These are phyloP conservation scores for Perognathus longimembris DNA, from an alignment of 2,113 vertebrate species.

Conservation along the genomic window DNA sequence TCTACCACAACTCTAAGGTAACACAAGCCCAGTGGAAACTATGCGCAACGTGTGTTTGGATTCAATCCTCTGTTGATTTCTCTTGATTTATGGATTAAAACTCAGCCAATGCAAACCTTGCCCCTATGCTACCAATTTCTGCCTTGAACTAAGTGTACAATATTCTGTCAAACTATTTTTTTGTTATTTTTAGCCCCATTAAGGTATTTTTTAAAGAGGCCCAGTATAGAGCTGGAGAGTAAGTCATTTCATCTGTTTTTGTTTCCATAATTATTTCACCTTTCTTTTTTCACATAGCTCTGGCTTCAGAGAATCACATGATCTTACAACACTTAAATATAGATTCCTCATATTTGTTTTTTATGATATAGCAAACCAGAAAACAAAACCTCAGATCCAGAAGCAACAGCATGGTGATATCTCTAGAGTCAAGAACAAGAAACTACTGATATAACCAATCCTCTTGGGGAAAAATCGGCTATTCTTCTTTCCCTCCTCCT, in stretches of 20 bases:
- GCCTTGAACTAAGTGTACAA: slow-evolving; percentile 59
- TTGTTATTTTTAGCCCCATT: slow-evolving; percentile 73
- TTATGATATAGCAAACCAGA: slow-evolving; percentile 64
- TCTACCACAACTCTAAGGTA: slow-evolving; percentile 51
- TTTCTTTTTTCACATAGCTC: slow-evolving; percentile 65
- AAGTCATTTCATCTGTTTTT: slow-evolving; percentile 57
- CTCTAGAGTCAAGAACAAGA: slow-evolving; percentile 39
- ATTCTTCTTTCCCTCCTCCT: background rate
- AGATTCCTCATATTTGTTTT: slow-evolving; percentile 59
- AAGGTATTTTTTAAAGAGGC: slow-evolving; percentile 34
- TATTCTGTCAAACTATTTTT: slow-evolving; percentile 69
- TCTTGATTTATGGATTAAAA: slow-evolving; percentile 62
- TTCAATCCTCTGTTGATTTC: slow-evolving; percentile 78
- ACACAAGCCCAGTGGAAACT: slow-evolving; percentile 75
- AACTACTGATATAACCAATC: slow-evolving; percentile 34
- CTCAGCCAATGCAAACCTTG: slow-evolving; percentile 50
- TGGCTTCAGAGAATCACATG: slow-evolving; percentile 26
- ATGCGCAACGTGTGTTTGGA: slow-evolving; percentile 45
- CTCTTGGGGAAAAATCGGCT: slow-evolving; percentile 60
- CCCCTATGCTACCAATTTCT: slow-evolving; percentile 52
- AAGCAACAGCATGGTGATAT: background rate
- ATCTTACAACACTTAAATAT: slow-evolving; percentile 63
- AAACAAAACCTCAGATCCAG: slow-evolving; percentile 60
- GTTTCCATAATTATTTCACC: slow-evolving; percentile 78
- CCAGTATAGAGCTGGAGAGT: background rate